Percentiles rank a stretch among this genome's conserved stretches.
Evolutionary conservation across 2,797 vertebrate genomes (phyloP).

Genomic region (Spinus pinus): DNA sequence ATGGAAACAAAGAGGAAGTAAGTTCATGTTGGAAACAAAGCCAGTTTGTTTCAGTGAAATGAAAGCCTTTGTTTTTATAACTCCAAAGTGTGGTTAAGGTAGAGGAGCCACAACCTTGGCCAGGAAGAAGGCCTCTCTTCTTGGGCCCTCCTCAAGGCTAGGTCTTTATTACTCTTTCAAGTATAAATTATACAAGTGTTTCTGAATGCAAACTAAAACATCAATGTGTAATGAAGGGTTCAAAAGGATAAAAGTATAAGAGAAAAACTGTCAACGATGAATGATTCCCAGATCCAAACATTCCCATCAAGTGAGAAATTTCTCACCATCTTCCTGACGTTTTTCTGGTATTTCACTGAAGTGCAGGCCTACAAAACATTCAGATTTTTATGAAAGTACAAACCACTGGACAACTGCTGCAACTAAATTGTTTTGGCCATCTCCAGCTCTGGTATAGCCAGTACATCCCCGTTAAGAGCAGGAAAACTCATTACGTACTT

Average conservation of each 20-base stretch:
- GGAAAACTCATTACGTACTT: background rate
- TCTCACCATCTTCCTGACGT: background rate
- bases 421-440: background rate
- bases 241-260: background rate
- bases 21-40: background rate
- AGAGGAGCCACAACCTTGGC: background rate
- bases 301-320: background rate
- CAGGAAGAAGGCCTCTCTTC: background rate
- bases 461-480: background rate
- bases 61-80: background rate
- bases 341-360: background rate
- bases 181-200: background rate
- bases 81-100: background rate
- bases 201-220: background rate
- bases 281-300: background rate
- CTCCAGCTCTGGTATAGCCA: background rate
- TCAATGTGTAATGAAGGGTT: background rate
- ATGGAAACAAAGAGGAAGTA: background rate
- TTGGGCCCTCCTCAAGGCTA: background rate
- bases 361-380: background rate
- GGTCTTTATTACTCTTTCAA: background rate
- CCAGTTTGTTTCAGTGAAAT: background rate
- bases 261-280: accelerated
- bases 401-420: background rate
- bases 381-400: background rate